These are phyloP conservation scores for Carassius auratus DNA, from an alignment of 2,113 vertebrate species.

Conservation along the genomic window DNA sequence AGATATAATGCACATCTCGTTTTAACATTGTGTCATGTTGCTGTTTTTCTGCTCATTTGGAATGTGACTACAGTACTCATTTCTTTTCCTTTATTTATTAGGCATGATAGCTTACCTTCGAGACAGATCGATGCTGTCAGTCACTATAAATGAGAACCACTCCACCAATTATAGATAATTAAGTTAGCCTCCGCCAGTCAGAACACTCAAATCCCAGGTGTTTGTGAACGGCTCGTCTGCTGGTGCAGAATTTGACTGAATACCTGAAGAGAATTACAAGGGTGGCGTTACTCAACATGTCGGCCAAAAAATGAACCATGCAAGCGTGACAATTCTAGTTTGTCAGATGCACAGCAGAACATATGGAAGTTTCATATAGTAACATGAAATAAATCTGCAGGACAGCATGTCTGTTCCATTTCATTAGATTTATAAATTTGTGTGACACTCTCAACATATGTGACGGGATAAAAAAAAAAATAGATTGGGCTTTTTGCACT, in stretches of 20 bases:
- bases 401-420: slow-evolving; percentile 36
- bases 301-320: slow-evolving; percentile 9
- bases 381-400: slow-evolving; percentile 40
- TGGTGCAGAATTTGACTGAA: slow-evolving; percentile 28
- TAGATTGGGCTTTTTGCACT: not conserved
- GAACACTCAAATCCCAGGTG: slow-evolving; percentile 40
- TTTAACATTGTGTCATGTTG: slow-evolving; percentile 47
- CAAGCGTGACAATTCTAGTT: not conserved
- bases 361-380: slow-evolving; percentile 35
- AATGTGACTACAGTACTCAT: slow-evolving; percentile 54
- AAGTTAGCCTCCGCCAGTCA: slow-evolving; percentile 57
- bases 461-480: not conserved
- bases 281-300: slow-evolving; percentile 2
- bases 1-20: slow-evolving; percentile 17
- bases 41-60: slow-evolving; percentile 45
- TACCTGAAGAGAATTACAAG: slow-evolving; percentile 35
- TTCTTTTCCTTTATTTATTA: slow-evolving; percentile 55
- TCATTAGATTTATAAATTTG: slow-evolving; percentile 31
- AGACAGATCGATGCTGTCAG: slow-evolving; percentile 60
- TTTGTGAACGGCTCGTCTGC: slow-evolving; percentile 23
- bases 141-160: slow-evolving; percentile 62
- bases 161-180: slow-evolving; percentile 63
- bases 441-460: slow-evolving; percentile 13
- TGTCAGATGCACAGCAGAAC: slow-evolving; percentile 19
- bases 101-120: slow-evolving; percentile 51